Base-by-base conservation (phyloP, 2,113 vertebrate species). In the Pseudois nayaur region DNA sequence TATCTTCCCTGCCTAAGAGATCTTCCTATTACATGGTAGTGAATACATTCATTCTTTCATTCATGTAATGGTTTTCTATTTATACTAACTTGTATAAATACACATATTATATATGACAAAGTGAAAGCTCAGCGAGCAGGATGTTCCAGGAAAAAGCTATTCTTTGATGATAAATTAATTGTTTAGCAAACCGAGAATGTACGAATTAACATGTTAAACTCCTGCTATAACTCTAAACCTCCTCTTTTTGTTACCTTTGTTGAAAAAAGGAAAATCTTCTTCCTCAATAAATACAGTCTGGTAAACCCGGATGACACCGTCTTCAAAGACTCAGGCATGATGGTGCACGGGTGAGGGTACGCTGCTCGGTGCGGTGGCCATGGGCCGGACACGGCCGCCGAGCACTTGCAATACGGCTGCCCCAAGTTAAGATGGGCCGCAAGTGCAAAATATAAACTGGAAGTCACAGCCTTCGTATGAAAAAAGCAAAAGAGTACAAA, bases 101-200 rank as follows among this genome's bases (percentile, higher is more conserved):
- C 14, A 36, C 27, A 43, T 19, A 86, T 74, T 23, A 33, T 17
- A 14, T 50, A 79, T 3, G 40, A 67, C 87, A 79, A 87, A 83
- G 54, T 67, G 36, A 96, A 87, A 87, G 33, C 23, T 87, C 90
- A 62, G 43, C 5, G 0, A 40, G 19, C 6, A 40, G 27, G 74
- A 48, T 21, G 29, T 89, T 95, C n/a, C 33, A 91, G 43, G 52
- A 93, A 87, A 87, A 31, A 86, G 31, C 54, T 90, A 40, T 64
- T 78, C 23, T 93, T 96, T 91, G 27, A 95, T 67, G 21, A 43
- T 29, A 87, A 91, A 48, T 52, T 78, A 91, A 54, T 45, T 83
- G 31, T 89, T 91, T 85, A 48, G n/a, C 78, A 88, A 74, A 64
- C 50, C 12, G 33, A 96, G 86, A 96, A 78, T 25, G 50, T 84